These are phyloP conservation scores for Pachliopta kotzebuea DNA, from an alignment of 2,888 invertebrate species.

Conservation along the genomic window DNA sequence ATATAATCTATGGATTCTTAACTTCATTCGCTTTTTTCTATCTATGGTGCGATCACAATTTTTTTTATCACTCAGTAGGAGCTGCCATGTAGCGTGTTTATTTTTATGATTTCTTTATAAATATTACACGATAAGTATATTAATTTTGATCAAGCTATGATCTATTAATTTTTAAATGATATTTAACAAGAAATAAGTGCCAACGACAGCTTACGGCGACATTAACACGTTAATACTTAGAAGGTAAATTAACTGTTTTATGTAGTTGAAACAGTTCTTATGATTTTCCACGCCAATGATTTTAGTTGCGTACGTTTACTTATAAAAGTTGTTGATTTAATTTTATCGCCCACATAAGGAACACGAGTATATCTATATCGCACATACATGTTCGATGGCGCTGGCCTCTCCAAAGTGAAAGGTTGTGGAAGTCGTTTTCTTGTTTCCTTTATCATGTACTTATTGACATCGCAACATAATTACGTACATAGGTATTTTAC, in stretches of 20 bases:
- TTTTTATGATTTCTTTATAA: constrained; percentile 22
- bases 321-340: constrained; percentile 7
- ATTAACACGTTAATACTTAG: constrained; percentile 12
- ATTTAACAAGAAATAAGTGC: not conserved
- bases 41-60: no score
- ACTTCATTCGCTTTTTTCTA: no score
- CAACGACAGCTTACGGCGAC: not conserved
- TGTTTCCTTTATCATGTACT: constrained; percentile 2
- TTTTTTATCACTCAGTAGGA: constrained; percentile 7
- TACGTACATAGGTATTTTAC: no score
- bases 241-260: constrained; percentile 27
- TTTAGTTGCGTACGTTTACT: constrained; percentile 16
- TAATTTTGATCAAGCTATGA: constrained; percentile 13
- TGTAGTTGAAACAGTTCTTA: constrained; percentile 17
- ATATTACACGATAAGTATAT: constrained; percentile 2
- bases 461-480: no score
- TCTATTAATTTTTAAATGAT: constrained; percentile 4
- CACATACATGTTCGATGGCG: no score
- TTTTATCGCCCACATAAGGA: constrained; percentile 13
- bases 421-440: constrained; percentile 12
- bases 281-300: constrained; percentile 27
- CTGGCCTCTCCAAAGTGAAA: constrained; percentile 21
- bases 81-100: constrained; percentile 28
- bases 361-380: not conserved
- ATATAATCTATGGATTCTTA: no score